These are phyloP conservation scores for Ostrea denselamellosa DNA, from an alignment of 1,140 invertebrate genomes.

Conservation along the genomic window DNA sequence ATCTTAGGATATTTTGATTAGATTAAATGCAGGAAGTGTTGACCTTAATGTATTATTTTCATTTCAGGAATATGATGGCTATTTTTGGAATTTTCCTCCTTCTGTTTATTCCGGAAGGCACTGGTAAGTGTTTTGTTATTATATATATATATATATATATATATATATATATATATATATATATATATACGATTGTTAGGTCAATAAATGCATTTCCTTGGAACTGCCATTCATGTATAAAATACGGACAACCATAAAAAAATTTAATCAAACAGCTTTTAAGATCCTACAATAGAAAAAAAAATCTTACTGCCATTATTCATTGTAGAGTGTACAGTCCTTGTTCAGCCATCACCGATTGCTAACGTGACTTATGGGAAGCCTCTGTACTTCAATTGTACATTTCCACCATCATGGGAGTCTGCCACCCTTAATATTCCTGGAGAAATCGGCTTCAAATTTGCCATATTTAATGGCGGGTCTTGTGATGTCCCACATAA, in stretches of 20 bases:
- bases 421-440: neutral
- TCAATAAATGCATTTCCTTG: too few species aligned
- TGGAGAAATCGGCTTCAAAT: neutral
- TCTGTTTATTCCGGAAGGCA: neutral
- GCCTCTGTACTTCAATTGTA: neutral
- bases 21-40: too few species aligned
- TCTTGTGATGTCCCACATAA: neutral
- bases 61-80: neutral
- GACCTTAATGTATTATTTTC: neutral
- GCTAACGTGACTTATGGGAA: conserved; percentile 7
- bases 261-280: too few species aligned
- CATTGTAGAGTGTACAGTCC: neutral
- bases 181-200: too few species aligned
- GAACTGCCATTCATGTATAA: too few species aligned
- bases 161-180: too few species aligned
- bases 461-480: neutral
- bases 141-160: too few species aligned
- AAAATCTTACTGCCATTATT: neutral
- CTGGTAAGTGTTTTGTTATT: neutral
- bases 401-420: neutral
- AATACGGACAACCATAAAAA: too few species aligned
- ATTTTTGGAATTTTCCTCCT: neutral
- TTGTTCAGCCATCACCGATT: neutral
- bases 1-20: too few species aligned
- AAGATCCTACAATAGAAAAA: too few species aligned